Base-by-base conservation (phyloP, 1,140 invertebrate genomes). In the Leguminivora glycinivorella region DNA sequence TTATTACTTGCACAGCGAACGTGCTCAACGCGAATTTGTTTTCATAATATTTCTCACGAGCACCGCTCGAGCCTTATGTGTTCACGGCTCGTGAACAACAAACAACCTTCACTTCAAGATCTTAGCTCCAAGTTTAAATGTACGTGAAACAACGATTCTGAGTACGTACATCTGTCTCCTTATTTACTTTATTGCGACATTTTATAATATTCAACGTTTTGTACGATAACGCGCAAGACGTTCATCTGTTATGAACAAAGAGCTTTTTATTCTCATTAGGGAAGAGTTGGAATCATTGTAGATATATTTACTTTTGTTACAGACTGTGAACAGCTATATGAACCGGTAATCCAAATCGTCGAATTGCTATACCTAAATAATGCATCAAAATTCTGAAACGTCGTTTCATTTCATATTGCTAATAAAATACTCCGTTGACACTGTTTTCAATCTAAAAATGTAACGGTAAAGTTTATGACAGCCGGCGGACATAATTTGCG, bases 11-110 rank as follows among this genome's bases (percentile, higher is more conserved):
- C 79, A 77, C 82, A 84, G 80, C 80, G 85, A 87, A 91, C 88
- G 87, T 91, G 89, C 87, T 91, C 87, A 84, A 83, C 84, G 82
- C 82, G 83, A 91, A 91, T 91, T 91, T 91, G 89, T 91, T 91
- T 87, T 88, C 89, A 91, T 89, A 91, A 91, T 91, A 91, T 91
- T 91, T 88, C 85, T 88, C 81, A 78, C 81, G 81, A 84, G 75
- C 77, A 71, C 77, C 77, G 80, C 82, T 83, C 81, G 76, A 80
- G 71, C 77, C 78, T 86, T 84, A 85, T 82, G 78, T 86, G 80
- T 63, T 75, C 17, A 25, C 19, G 56, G 22, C 47, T 66, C 34
- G 26, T 80, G 80, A 58, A 68, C 71, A 58, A 87, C 71, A 80
- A 73, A 70, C 70, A 25, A 82, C 80, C 70, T 72, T 82, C 82